A percentile compares a stretch with the other conserved stretches of the same genome.
phyloP scores from a whole-genome alignment of 2,888 invertebrate genomes.

The Leptopilina syphax region DNA sequence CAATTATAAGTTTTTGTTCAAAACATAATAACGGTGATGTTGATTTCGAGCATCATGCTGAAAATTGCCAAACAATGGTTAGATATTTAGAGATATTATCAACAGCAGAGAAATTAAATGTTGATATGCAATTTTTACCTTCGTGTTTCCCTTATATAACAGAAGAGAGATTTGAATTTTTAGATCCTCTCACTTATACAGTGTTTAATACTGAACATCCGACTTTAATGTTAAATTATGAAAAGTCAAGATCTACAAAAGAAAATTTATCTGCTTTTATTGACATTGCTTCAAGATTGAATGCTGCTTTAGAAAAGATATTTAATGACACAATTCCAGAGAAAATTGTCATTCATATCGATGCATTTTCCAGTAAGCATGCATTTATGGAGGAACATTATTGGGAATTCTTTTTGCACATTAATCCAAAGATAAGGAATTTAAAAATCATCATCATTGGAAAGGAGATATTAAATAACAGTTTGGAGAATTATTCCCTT shows the following conservation, averaged over 20 bases:
- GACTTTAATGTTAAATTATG: too few species aligned
- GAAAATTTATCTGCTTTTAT: not conserved
- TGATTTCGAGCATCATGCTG: too few species aligned
- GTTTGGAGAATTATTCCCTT: too few species aligned
- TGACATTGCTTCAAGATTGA: not conserved
- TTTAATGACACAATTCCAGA: not conserved
- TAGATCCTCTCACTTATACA: too few species aligned
- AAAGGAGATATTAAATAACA: too few species aligned
- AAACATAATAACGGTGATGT: too few species aligned
- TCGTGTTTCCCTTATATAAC: not conserved
- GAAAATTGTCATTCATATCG: not conserved
- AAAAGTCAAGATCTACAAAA: not conserved
- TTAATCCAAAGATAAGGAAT: not conserved
- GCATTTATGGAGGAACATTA: not conserved
- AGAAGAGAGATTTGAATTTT: too few species aligned
- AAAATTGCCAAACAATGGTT: not conserved
- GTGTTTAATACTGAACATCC: too few species aligned
- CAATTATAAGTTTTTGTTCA: not conserved
- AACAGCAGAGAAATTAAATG: too few species aligned
- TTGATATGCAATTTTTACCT: too few species aligned
- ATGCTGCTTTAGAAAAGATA: not conserved
- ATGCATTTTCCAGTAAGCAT: too few species aligned
- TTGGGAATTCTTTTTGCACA: not conserved
- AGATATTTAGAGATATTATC: too few species aligned
- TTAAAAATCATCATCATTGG: not conserved